Percentiles rank a stretch among this genome's conserved stretches.
These are phyloP conservation scores for Pseudoatta argentina DNA, from an alignment of 1,140 invertebrate genomes.

Conservation along the genomic window DNA sequence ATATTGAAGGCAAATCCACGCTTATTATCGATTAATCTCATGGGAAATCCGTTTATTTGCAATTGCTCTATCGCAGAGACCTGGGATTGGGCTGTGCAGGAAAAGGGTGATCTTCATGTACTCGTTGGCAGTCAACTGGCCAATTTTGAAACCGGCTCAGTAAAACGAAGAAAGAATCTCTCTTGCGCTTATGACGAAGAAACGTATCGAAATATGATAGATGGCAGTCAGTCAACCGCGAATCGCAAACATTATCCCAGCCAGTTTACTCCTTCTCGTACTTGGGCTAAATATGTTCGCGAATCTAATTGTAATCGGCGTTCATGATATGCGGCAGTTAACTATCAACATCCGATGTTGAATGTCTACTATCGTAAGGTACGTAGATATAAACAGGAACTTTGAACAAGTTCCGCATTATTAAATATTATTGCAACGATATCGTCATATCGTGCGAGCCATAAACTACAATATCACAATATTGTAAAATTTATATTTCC, in stretches of 20 bases:
- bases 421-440: not conserved
- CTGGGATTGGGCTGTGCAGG: conserved; percentile 91
- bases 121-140: conserved; percentile 88
- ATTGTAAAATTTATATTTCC: conserved; percentile 38
- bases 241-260: conserved; percentile 87
- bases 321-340: conserved; percentile 80
- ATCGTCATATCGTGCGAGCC: conserved; percentile 36
- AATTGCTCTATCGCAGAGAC: conserved; percentile 90
- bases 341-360: conserved; percentile 71
- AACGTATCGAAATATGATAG: conserved; percentile 86
- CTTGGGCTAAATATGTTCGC: conserved; percentile 91
- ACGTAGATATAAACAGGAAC: conserved; percentile 60
- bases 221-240: conserved; percentile 86
- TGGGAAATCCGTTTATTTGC: conserved; percentile 90
- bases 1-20: conserved; percentile 87
- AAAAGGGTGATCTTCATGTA: conserved; percentile 89
- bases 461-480: conserved; percentile 18
- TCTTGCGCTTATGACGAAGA: conserved; percentile 89
- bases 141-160: conserved; percentile 86
- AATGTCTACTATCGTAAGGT: conserved; percentile 42
- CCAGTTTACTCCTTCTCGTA: conserved; percentile 88
- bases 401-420: conserved; percentile 58
- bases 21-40: conserved; percentile 88
- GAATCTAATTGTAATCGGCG: conserved; percentile 89
- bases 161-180: conserved; percentile 89